Conservation (phyloP, 2,797 vertebrate genomes). For the Sebastes dallii region DNA sequence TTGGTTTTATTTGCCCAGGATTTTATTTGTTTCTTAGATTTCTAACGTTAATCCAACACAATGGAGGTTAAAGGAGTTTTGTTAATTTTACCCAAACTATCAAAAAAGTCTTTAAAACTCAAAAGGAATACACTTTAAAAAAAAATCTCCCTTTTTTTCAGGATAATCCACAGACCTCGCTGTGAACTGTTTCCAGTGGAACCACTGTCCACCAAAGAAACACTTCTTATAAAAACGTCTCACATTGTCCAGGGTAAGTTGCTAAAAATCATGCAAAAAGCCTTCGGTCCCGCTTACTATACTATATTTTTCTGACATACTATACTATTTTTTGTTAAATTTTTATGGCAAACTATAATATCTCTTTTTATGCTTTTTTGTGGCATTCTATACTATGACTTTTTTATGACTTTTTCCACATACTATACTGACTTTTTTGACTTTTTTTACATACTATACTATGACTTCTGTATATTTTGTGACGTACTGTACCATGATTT, state of each 20-base stretch:
- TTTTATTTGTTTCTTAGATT: too few relatives aligned
- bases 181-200: background rate
- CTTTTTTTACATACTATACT: too few relatives aligned
- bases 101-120: background rate
- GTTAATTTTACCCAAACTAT: background rate
- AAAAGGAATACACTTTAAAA: background rate
- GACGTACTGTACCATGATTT: too few relatives aligned
- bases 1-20: too few relatives aligned
- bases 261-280: too few relatives aligned
- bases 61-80: background rate
- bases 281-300: too few relatives aligned
- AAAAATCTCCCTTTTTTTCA: background rate
- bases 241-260: background rate
- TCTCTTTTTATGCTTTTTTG: background rate
- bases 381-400: background rate
- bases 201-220: background rate
- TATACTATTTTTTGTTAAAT: too few relatives aligned
- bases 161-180: too few relatives aligned
- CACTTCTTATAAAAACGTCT: background rate
- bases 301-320: too few relatives aligned
- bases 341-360: background rate
- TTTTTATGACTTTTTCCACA: too few relatives aligned
- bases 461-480: background rate
- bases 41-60: accelerated
- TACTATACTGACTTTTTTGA: too few relatives aligned